Base-by-base conservation (phyloP, 2,113 vertebrate genomes). In the Glaucomys volans region DNA sequence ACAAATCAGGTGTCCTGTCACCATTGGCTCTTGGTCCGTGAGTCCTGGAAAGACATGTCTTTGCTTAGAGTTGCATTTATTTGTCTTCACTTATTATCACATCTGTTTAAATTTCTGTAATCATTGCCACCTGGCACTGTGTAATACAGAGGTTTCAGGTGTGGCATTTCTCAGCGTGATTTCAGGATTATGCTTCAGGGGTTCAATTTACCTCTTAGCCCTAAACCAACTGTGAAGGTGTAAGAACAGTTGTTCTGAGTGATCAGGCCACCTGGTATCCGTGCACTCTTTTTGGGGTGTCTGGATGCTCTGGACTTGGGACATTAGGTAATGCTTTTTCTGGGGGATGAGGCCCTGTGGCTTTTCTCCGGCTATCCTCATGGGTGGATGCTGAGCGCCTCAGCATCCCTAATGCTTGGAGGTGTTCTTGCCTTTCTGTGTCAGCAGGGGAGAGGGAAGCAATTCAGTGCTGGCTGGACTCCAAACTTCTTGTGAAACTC, bases 401-500 rank as follows among this genome's bases (percentile, higher is more conserved):
- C 62, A 7, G 24, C 0, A 4, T 11, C 30, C 16, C 72, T 87
- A 1, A 81, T 32, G 32, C 47, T 47, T 16, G 32, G 69, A 66
- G 37, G 35, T 37, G 6, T 17, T 2, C 72, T 87, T 91, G 66
- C 47, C 35, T 52, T 79, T 64, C 47, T 89, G 22, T 74, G 84
- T 92, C 84, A 52, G 2, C 50, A 32, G 12, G 12, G 35, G 59
- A 76, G 81, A 76, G 9, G 1, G 62, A 85, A 83, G 66, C 66
- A 62, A 8, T 22, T 30, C 47, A 32, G 37, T 0, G 0, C 75
- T 81, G 86, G 80, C 79, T 13, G 1, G 81, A 80, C 59, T 75
- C 82, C 84, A 84, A 3, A 35, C 44, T 90, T 87, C 90, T 76
- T 87, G 79, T 64, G 81, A 95, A 95, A 84, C 42, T 57, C 92